Evolutionary conservation across 1,140 invertebrate genomes (phyloP), one percentile per base, ranked within the genome.

Genomic region (Drosophila subpulchrella): DNA sequence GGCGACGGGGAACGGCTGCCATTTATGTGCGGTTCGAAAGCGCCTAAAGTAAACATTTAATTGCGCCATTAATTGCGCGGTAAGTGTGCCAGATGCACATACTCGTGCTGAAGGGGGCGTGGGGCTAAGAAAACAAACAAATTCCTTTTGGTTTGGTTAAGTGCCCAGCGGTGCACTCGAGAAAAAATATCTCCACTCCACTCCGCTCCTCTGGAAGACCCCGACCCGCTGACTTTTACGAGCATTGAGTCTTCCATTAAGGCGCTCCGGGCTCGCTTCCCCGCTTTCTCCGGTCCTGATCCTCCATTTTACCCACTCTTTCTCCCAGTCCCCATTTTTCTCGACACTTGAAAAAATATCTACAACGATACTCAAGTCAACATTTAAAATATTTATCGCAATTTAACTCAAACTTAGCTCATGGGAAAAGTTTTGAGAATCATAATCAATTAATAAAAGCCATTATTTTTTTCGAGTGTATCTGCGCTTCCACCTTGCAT

Each of bases 31-130:
- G 62, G 79, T 60, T 88, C 44, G 72, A 76, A 79, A 83, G 83
- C 83, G 84, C 57, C 79, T 83, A 90, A 88, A 84, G 84, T 89
- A 89, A 88, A 88, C 84, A 89, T 89, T 89, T 89, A 88, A 89
- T 89, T 88, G 84, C 73, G 80, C 81, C 85, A 88, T 88, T 88
- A 88, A 88, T 88, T 88, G 84, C 77, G 73, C 76, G 72, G 84
- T 78, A 88, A 88, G 84, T 88, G 85, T 88, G 84, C 84, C 84
- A 88, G 84, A 88, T 89, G 83, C 83, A 89, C 80, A 80, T 71
- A 75, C 59, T 58, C 56, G 63, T 44, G 38, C 20, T 34, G 53
- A 11, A 42, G 38, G 61, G 63, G 48, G 20, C 5, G 20, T 34
- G 48, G 48, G 48, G 65, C 61, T 15, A 51, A 70, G 39, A 82